Conservation (phyloP, 2,888 invertebrate species). For the Tenodera sinensis region DNA sequence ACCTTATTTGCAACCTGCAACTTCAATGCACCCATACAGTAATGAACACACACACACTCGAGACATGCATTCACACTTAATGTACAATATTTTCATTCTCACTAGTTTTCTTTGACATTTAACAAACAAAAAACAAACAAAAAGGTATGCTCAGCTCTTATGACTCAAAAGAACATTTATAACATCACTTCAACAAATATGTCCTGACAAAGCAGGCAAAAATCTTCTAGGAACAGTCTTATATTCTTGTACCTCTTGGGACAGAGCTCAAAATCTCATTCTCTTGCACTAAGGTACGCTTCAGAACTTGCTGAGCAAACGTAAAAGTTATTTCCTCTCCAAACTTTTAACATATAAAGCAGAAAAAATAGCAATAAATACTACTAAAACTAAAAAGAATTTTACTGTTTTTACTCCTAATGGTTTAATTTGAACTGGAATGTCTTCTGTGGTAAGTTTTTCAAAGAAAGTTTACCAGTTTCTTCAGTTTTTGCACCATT, state of each 20-base stretch:
- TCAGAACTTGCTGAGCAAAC: slow-evolving; percentile 5
- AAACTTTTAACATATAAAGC: background rate
- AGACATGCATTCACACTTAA: background rate
- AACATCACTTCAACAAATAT: background rate
- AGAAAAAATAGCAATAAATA: slow-evolving; percentile 6
- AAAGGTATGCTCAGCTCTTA: background rate
- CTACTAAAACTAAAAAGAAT: slow-evolving; percentile 1
- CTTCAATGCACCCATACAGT: background rate
- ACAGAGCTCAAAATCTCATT: background rate
- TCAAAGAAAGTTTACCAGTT: background rate
- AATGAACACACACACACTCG: background rate
- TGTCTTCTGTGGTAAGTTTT: background rate
- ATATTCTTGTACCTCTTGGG: background rate
- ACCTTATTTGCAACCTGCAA: background rate
- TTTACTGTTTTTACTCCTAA: background rate
- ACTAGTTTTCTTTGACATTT: background rate
- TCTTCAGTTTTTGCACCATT: background rate
- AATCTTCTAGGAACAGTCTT: slow-evolving; percentile 16
- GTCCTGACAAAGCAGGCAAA: background rate
- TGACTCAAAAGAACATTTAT: slow-evolving; percentile 7
- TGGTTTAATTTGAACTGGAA: background rate
- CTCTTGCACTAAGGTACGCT: background rate
- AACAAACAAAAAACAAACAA: background rate
- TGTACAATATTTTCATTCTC: background rate
- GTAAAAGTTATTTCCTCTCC: background rate